Percentiles rank a stretch among this genome's conserved stretches.
phyloP scores from a whole-genome alignment of 1,140 invertebrate genomes.

The Drosophila trapezifrons region DNA sequence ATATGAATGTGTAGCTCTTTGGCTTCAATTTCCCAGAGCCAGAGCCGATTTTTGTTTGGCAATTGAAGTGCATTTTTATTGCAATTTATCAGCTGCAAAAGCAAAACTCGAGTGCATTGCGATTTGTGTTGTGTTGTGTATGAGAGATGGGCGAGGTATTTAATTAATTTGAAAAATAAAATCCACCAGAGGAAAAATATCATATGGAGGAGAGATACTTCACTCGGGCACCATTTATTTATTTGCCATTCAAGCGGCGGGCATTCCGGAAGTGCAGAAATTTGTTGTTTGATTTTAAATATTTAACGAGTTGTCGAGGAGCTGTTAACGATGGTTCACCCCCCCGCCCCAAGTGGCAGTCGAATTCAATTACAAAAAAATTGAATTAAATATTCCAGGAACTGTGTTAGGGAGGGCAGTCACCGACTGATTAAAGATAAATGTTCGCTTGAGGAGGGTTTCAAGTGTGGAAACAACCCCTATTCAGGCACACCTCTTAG shows the following conservation, averaged over 20 bases:
- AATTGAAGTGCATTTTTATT: constrained; percentile 57
- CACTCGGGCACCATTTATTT: constrained; percentile 19
- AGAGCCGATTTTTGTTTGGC: constrained; percentile 35
- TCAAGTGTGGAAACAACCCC: background rate
- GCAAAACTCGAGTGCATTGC: constrained; percentile 43
- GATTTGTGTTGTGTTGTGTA: constrained; percentile 33
- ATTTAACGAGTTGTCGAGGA: constrained; percentile 37
- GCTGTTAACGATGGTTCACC: constrained; percentile 13
- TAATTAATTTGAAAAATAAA: constrained; percentile 60
- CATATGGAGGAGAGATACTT: constrained; percentile 10
- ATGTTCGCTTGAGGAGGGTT: background rate
- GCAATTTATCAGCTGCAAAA: constrained; percentile 53
- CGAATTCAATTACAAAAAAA: constrained; percentile 6
- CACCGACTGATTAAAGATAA: constrained; percentile 1
- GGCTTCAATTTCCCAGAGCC: constrained; percentile 35
- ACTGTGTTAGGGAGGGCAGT: background rate
- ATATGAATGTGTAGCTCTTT: background rate
- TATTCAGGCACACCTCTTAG: background rate
- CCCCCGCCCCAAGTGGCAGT: constrained; percentile 3
- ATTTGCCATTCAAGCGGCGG: constrained; percentile 13
- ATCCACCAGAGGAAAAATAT: constrained; percentile 11
- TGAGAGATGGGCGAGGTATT: constrained; percentile 29
- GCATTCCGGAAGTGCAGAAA: constrained; percentile 12
- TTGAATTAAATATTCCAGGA: constrained; percentile 1
- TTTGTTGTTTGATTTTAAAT: constrained; percentile 34